Evolutionary conservation across 2,797 vertebrate species (phyloP).

Genomic region (Myoxocephalus aenaeus): DNA sequence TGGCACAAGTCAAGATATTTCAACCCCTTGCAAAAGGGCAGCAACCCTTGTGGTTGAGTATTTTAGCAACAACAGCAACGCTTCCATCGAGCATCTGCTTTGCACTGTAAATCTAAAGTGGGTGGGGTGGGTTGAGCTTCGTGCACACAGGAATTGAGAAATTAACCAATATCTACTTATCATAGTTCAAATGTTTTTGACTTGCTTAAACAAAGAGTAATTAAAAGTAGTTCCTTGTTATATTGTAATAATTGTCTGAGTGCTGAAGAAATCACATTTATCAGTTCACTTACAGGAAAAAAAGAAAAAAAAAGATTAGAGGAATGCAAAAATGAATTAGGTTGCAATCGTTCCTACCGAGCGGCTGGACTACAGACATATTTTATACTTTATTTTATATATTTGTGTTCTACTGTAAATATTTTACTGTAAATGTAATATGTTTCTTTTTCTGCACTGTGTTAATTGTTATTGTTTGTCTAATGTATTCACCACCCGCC

Average conservation of each 20-base stretch:
- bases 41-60: background rate
- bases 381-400: no score
- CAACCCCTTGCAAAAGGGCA: slow-evolving; percentile 9
- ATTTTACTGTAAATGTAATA: no score
- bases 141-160: background rate
- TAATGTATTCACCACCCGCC: no score
- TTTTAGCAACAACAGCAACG: background rate
- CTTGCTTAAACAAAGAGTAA: background rate
- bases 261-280: background rate
- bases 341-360: no score
- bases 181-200: background rate
- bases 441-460: no score
- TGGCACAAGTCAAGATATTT: background rate
- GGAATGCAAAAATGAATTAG: background rate
- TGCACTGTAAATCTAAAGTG: background rate
- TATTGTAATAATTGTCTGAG: background rate
- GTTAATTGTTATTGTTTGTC: no score
- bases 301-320: background rate
- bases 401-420: no score
- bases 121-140: background rate
- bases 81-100: slow-evolving; percentile 38
- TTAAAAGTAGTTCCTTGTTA: background rate
- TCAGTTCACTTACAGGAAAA: background rate
- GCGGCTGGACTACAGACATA: background rate
- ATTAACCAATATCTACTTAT: background rate